Evolutionary conservation across 2,797 vertebrate species (phyloP).

Genomic region (Trachurus trachurus): DNA sequence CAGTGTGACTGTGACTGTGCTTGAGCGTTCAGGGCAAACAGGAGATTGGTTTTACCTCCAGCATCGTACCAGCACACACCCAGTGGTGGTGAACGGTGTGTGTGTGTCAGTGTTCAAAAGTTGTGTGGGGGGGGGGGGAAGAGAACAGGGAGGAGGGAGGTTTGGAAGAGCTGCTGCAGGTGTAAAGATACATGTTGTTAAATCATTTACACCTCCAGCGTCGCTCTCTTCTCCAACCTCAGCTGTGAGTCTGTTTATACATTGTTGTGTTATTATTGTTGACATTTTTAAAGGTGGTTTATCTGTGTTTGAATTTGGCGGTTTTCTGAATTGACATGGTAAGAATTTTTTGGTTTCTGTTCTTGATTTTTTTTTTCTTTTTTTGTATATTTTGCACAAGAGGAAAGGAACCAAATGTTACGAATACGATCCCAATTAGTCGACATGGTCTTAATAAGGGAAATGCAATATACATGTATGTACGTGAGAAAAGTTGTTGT

Average conservation of each 20-base stretch:
- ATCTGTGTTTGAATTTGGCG: conserved; percentile 76
- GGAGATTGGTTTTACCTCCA: conserved; percentile 81
- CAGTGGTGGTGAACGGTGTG: conserved; percentile 29
- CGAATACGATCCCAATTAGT: conserved; percentile 78
- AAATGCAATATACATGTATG: conserved; percentile 83
- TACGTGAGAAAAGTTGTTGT: conserved; percentile 69
- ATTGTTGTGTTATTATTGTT: conserved; percentile 57
- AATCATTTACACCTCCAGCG: conserved; percentile 58
- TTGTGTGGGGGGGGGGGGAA: not conserved
- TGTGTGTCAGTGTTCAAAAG: conserved; percentile 81
- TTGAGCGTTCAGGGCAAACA: conserved; percentile 62
- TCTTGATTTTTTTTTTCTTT: conserved; percentile 26
- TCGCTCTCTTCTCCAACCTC: conserved; percentile 66
- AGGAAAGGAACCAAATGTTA: conserved; percentile 88
- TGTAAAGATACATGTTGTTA: conserved; percentile 45
- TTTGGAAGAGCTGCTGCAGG: conserved; percentile 47
- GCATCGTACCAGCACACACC: conserved; percentile 79
- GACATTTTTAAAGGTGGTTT: conserved; percentile 68
- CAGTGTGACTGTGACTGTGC: conserved; percentile 41
- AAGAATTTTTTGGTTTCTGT: conserved; percentile 45
- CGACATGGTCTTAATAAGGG: conserved; percentile 85
- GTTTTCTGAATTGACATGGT: conserved; percentile 68
- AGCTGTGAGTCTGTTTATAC: conserved; percentile 60
- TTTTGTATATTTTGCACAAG: conserved; percentile 88
- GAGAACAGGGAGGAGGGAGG: conserved; percentile 17